Evolutionary conservation across 2,888 invertebrate genomes (phyloP), one percentile per base, ranked within the genome.

Genomic region (Disparrhopalites patrizii): DNA sequence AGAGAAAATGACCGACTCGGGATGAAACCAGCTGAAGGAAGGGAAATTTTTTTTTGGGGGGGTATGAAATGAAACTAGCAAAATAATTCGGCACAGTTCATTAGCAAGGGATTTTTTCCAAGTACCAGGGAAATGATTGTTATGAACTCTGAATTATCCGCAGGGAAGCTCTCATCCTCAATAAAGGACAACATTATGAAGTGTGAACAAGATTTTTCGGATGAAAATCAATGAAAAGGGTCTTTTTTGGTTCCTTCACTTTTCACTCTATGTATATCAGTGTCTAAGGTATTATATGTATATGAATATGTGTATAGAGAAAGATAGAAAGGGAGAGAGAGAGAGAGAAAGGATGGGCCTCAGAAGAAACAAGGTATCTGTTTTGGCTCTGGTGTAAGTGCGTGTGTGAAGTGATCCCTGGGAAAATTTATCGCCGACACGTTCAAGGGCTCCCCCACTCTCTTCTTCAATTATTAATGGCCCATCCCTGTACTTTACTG

Each of bases 341-440:
- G 47, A 47, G 23, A 15, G 23, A 15, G 23, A 52, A n/a, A 23
- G 25, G 28, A 52, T 23, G 25, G 27, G 52, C 13, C 13, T 52
- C 7, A n/a, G 28, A 20, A 18, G n/a, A 50, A 10, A 36, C 15
- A 7, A 10, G 15, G 10, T 47, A 47, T 47, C 23, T 8, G 54
- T 57, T 5, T 57, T n/a, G 33, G 47, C 38, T 27, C 3, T 25
- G 61, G 43, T 60, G 7, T 38, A 27, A 28, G 38, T 36, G 58
- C 38, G 65, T 62, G 68, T 70, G 69, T 69, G 68, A 69, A 68
- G 68, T 70, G 65, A 67, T 69, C 63, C 67, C 69, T 74, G 66
- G 68, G 72, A 72, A 74, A 74, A 74, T 74, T 74, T 74, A 74
- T 74, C 67, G 68, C 71, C 69, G 74, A 72, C 72, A 72, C 70